Base-by-base conservation (phyloP, 2,797 vertebrate species). In the Mus caroli region DNA sequence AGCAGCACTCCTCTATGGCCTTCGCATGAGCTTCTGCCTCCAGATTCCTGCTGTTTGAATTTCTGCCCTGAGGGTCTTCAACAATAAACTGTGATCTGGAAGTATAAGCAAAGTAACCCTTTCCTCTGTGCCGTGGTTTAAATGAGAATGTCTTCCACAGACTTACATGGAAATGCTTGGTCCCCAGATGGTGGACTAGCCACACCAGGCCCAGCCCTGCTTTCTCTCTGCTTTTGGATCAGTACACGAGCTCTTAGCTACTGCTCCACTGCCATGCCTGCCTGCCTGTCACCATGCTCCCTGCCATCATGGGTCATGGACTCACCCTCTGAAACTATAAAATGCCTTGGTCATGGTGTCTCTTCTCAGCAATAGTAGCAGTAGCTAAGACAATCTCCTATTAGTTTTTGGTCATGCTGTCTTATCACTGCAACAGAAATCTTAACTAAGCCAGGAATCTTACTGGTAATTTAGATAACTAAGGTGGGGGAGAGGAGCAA, bases 401-500 rank as follows among this genome's bases (percentile, higher is more conserved):
- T n/a, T 80, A 80, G 78, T 10, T 80, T 80, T 37, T 80, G 78
- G 54, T 58, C 22, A 37, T 46, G 11, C 54, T 79, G 52, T 56
- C 22, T 82, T 82, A 82, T 58, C 54, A 82, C 22, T 58, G 54
- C 12, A 58, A 82, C 24, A 82, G n/a, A 82, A 82, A 82, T 22
- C 34, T 58, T 80, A 79, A 79, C 50, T 54, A 80, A 80, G 78
- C 19, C 20, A 37, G 50, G 50, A 17, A 79, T 10, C 31, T 92
- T 95, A 76, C 58, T 26, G 82, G 58, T 85, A 77, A 91, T 54
- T 91, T 4, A 92, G 54, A 87, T 34, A 64, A 78, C 26, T 46
- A 31, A 60, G n/a, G 37, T 64, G 62, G 24, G 82, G 40, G 17
- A 71, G 26, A 31, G 62, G 54, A 60, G 43, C n/a, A 69, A 75